A percentile compares a stretch with the other conserved stretches of the same genome.
Evolutionary conservation across 2,113 vertebrate genomes (phyloP).

Genomic region (Syrmaticus mikado): DNA sequence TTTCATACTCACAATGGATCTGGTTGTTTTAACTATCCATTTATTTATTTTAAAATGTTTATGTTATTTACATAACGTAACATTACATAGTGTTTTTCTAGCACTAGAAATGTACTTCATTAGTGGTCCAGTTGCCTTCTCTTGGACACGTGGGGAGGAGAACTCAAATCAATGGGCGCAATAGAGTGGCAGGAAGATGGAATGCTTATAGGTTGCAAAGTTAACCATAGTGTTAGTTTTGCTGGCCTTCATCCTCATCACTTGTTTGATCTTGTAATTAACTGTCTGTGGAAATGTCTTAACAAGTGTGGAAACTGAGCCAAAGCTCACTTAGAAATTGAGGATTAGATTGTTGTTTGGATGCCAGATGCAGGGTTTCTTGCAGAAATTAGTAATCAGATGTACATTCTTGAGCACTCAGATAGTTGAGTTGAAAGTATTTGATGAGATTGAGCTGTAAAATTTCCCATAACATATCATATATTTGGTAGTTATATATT

Average conservation of each 20-base stretch:
- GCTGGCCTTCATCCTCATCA: background rate
- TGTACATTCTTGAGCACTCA: background rate
- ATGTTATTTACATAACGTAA: background rate
- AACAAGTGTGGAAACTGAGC: background rate
- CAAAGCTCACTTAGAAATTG: background rate
- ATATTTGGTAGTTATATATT: background rate
- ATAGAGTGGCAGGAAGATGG: accelerated
- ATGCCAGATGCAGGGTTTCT: background rate
- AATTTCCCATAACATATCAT: background rate
- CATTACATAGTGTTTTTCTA: background rate
- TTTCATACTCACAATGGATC: background rate
- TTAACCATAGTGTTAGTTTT: background rate
- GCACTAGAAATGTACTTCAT: background rate
- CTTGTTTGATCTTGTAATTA: background rate
- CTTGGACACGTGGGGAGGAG: no score
- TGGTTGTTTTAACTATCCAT: background rate
- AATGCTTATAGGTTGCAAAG: accelerated
- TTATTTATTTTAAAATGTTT: background rate
- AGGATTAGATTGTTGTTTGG: background rate
- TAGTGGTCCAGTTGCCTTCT: background rate
- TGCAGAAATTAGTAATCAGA: background rate
- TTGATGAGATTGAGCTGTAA: background rate
- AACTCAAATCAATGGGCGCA: accelerated
- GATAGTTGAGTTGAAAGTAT: background rate
- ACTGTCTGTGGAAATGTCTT: background rate